A percentile compares a stretch with the other conserved stretches of the same genome.
Conservation (phyloP, 2,888 invertebrate genomes). For the Sycophila texana region DNA sequence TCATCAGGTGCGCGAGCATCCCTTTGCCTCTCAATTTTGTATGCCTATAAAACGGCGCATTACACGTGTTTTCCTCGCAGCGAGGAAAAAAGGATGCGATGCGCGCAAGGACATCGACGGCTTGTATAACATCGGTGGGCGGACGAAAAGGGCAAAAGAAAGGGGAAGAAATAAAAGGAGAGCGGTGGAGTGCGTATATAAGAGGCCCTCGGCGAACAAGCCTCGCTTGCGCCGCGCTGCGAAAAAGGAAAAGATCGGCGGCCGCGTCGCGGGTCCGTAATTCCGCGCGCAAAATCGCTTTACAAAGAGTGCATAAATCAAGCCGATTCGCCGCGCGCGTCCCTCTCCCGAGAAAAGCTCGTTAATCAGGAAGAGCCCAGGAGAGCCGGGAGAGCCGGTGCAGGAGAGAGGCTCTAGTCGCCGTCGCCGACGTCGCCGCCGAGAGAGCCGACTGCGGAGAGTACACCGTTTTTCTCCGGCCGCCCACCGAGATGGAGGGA, state of each 20-base stretch:
- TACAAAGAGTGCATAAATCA: constrained; percentile 54
- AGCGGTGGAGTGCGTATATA: neutral
- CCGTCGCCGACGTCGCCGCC: constrained; percentile 2
- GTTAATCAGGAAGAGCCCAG: constrained; percentile 51
- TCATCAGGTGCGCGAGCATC: no score
- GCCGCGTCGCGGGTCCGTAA: neutral
- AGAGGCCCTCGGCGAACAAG: neutral
- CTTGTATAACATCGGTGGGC: constrained; percentile 1
- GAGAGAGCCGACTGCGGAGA: constrained; percentile 8
- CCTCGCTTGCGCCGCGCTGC: neutral
- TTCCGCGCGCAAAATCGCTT: constrained; percentile 49
- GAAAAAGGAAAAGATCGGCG: neutral
- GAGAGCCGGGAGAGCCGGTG: neutral
- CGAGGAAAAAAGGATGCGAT: neutral
- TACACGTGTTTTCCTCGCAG: constrained; percentile 9
- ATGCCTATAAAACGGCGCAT: neutral
- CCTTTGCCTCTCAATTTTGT: no score
- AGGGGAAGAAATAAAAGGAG: neutral
- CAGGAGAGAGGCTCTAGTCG: neutral
- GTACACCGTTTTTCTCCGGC: constrained; percentile 37
- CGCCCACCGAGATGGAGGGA: constrained; percentile 46
- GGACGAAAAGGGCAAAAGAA: constrained; percentile 2
- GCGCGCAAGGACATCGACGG: neutral
- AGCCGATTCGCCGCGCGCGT: constrained; percentile 20
- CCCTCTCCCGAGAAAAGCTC: constrained; percentile 46